Evolutionary conservation across 2,797 vertebrate genomes (phyloP), one percentile per base, ranked within the genome.

Genomic region (Sebastes diploproa): DNA sequence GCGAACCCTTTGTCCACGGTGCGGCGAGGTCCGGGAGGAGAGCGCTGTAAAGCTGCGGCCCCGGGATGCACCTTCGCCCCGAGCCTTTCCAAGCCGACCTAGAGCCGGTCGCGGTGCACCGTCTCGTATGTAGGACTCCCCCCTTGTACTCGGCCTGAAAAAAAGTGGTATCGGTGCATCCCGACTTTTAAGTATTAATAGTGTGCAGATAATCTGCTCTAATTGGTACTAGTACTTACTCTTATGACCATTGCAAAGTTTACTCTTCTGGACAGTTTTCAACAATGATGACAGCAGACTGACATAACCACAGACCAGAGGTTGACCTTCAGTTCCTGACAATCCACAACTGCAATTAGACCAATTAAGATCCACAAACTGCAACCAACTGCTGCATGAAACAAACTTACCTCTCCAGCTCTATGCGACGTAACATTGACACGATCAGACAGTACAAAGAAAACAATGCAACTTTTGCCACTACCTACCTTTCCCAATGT

Each of bases 401-500:
- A 22, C 13, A 61, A 42, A 55, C 16, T 30, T 7, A 59, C 36
- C 7, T 54, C 23, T 65, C 12, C n/a, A 54, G 32, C 32, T 71
- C 7, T 27, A 25, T 22, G 34, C 12, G 4, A 23, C 22, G 10
- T 10, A 38, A 34, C n/a, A 52, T 3, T 67, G 50, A 23, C 25
- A 52, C 30, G n/a, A 36, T 46, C 60, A 60, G 29, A 9, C 38
- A 36, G 14, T 23, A 8, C 6, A 38, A 5, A 42, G 6, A 54
- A 54, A 64, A 70, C 55, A 27, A 1, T 36, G 16, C 7, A 58
- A 42, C 30, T 14, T 75, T 52, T n/a, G 30, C 32, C 25, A 63
- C 42, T 13, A 85, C 96, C 25, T 92, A 99, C 98, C 96, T 99
- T 99, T 89, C 98, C 98, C 82, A 99, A 88, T 20, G 96, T 94